Evolutionary conservation across 35 echinoderm and acorn worm species (phyloP).

Genomic region (Acanthaster planci): DNA sequence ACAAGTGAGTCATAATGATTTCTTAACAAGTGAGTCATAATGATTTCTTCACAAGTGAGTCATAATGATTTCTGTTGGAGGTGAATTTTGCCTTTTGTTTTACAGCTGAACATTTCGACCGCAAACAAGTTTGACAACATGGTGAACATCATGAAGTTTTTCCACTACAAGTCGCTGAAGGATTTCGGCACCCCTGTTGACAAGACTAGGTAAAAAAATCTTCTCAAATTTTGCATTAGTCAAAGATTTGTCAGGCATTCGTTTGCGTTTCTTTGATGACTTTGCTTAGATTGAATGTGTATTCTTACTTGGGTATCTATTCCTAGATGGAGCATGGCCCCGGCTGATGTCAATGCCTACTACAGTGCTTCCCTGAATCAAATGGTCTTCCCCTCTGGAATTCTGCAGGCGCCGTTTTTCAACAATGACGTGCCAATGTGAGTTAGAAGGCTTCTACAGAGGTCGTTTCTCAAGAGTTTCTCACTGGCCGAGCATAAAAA

Average conservation of each 20-base stretch:
- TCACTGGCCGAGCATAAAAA: too few relatives aligned
- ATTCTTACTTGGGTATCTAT: not conserved
- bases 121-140: constrained; percentile 7
- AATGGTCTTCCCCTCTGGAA: constrained; percentile 93
- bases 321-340: constrained; percentile 85
- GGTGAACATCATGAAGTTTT: not conserved
- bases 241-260: too few relatives aligned
- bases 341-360: constrained; percentile 90
- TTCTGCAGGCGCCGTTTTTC: constrained; percentile 83
- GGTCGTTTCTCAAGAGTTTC: too few relatives aligned
- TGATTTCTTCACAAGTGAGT: too few relatives aligned
- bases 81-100: not conserved
- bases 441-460: constrained; percentile 14
- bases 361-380: constrained; percentile 81
- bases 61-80: too few relatives aligned
- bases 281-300: too few relatives aligned
- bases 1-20: too few relatives aligned
- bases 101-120: constrained; percentile 5
- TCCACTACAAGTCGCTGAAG: not conserved
- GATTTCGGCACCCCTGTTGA: constrained; percentile 9
- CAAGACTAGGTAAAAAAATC: constrained; percentile 6
- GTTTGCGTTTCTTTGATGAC: not conserved
- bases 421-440: constrained; percentile 66
- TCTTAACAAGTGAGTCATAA: too few relatives aligned
- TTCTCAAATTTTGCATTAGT: too few relatives aligned